Conservation (phyloP, 2,797 vertebrate species). For the Danio kyathit region DNA sequence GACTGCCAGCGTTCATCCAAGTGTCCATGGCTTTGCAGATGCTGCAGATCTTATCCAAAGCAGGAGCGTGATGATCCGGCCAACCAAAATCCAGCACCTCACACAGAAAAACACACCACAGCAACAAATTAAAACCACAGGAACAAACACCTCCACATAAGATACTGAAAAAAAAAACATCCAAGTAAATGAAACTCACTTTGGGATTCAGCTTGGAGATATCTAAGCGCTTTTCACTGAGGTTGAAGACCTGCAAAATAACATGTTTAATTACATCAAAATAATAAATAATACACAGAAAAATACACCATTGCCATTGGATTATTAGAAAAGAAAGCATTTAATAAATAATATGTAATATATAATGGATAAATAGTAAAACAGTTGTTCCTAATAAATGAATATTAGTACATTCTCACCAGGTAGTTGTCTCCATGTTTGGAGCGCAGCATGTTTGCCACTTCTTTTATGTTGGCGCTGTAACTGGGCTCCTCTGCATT, state of each 20-base stretch:
- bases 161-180: not conserved
- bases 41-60: conserved; percentile 97
- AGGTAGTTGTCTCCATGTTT: conserved; percentile 95
- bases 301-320: too few relatives aligned
- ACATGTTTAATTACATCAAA: not conserved
- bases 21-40: conserved; percentile 99
- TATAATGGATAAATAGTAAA: too few relatives aligned
- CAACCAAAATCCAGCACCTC: conserved; percentile 97
- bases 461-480: conserved; percentile 90
- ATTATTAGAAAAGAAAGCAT: not conserved
- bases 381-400: too few relatives aligned
- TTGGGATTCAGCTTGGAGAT: conserved; percentile 92
- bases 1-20: conserved; percentile 89
- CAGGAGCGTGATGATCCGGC: conserved; percentile 95
- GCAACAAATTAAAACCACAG: not conserved
- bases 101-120: not conserved
- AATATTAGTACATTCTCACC: conserved; percentile 84
- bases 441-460: conserved; percentile 96
- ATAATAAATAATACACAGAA: not conserved
- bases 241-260: conserved; percentile 91
- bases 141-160: not conserved
- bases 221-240: conserved; percentile 92
- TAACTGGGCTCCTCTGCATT: conserved; percentile 89
- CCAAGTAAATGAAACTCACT: conserved; percentile 74
- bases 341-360: not conserved